These are phyloP conservation scores for Entelurus aequoreus DNA, from an alignment of 2,113 vertebrate genomes.

Conservation along the genomic window DNA sequence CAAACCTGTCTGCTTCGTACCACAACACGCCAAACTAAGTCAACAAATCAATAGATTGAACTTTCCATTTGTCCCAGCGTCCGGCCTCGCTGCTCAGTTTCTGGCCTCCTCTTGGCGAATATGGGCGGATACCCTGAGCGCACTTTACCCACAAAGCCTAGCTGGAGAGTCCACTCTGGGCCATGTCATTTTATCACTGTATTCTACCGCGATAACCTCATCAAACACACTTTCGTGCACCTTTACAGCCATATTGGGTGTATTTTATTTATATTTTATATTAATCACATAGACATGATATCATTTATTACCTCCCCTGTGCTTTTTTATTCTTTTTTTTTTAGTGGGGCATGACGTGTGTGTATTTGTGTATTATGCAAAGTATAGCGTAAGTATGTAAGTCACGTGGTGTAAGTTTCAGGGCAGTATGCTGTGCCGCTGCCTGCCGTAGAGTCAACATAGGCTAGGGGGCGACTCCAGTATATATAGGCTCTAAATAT, in stretches of 20 bases:
- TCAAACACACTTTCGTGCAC: not conserved
- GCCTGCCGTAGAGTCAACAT: conserved; percentile 57
- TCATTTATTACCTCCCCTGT: not conserved
- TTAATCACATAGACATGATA: too few species aligned
- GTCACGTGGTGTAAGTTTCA: conserved; percentile 26
- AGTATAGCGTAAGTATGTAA: not conserved
- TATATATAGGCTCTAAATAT: conserved; percentile 80
- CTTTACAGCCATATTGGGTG: not conserved
- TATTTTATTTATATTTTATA: not conserved
- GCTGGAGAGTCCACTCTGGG: conserved; percentile 54
- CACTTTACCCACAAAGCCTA: conserved; percentile 74
- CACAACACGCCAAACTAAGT: conserved; percentile 31
- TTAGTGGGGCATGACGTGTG: not conserved
- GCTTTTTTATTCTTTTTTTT: not conserved
- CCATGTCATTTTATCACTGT: not conserved
- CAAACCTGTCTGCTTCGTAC: conserved; percentile 22
- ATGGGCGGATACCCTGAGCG: conserved; percentile 75
- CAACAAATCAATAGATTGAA: conserved; percentile 64
- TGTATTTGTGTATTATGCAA: not conserved
- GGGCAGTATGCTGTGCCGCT: conserved; percentile 15
- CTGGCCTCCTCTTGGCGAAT: conserved; percentile 66
- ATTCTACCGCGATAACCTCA: not conserved
- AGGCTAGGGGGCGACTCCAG: conserved; percentile 67
- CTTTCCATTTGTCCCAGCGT: conserved; percentile 64
- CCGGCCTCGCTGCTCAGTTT: conserved; percentile 65